Percentiles rank a stretch among this genome's conserved stretches.
Conservation (phyloP, 2,888 invertebrate species). For the Caenorhabditis sinica region DNA sequence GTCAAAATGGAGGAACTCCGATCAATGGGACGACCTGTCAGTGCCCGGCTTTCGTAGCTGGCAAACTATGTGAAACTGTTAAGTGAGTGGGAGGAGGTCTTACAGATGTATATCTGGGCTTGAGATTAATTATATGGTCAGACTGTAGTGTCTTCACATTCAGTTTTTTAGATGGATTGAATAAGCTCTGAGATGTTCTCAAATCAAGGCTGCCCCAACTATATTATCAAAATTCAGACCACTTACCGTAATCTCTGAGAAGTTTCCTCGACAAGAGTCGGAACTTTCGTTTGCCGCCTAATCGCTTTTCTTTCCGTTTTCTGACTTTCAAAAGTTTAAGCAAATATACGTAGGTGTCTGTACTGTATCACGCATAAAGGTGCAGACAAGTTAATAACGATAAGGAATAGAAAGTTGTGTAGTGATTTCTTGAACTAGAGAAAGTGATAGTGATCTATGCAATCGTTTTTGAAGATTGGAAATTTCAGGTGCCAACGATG, state of each 20-base stretch:
- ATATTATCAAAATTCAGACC: too few species aligned
- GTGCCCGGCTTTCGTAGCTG: conserved; percentile 53
- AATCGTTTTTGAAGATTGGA: background rate
- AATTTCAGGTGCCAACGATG: conserved; percentile 63
- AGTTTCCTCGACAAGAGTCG: too few species aligned
- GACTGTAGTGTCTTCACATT: too few species aligned
- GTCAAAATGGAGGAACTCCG: conserved; percentile 51
- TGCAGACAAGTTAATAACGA: background rate
- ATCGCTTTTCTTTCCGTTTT: conserved; percentile 2
- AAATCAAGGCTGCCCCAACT: too few species aligned
- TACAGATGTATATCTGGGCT: too few species aligned
- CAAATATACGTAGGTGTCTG: conserved; percentile 6
- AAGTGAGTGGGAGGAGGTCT: conserved; percentile 48
- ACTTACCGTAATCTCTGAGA: too few species aligned
- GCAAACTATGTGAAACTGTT: conserved; percentile 55
- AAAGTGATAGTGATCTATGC: background rate
- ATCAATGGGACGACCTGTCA: conserved; percentile 44
- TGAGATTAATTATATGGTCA: too few species aligned
- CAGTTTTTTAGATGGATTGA: too few species aligned
- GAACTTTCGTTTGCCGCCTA: too few species aligned
- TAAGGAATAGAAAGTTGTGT: background rate
- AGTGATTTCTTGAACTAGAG: background rate
- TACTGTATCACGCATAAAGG: background rate
- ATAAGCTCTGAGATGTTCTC: too few species aligned
- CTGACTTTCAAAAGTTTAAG: background rate